A percentile compares a stretch with the other conserved stretches of the same genome.
Conservation (phyloP, 1,140 invertebrate genomes). For the Periplaneta americana region DNA sequence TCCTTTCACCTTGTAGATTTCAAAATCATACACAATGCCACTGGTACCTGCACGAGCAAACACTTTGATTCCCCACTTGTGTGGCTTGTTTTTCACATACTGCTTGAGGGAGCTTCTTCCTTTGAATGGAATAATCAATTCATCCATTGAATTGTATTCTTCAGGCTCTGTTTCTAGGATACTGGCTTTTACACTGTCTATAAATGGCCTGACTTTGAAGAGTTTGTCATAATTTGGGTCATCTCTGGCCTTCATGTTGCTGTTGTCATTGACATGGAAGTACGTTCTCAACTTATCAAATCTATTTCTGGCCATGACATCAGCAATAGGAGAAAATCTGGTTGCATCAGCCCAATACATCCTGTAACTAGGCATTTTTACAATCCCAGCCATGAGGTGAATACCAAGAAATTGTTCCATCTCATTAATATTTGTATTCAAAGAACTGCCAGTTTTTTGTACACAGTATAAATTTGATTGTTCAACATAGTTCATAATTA, state of each 20-base stretch:
- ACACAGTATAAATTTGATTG: background rate
- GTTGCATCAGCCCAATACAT: background rate
- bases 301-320: slow-evolving; percentile 12
- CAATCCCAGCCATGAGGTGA: background rate
- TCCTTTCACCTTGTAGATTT: slow-evolving; percentile 21
- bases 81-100: slow-evolving; percentile 30
- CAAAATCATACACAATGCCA: slow-evolving; percentile 25
- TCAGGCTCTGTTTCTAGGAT: slow-evolving; percentile 28
- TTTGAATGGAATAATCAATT: slow-evolving; percentile 31
- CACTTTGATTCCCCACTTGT: slow-evolving; percentile 29
- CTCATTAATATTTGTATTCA: background rate
- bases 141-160: slow-evolving; percentile 32
- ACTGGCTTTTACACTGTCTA: slow-evolving; percentile 18
- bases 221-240: slow-evolving; percentile 13
- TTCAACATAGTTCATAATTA: background rate
- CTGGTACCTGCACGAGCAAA: slow-evolving; percentile 19
- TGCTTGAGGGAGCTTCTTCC: slow-evolving; percentile 24
- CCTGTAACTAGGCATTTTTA: background rate
- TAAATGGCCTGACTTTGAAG: slow-evolving; percentile 18
- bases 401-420: slow-evolving; percentile 8
- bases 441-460: background rate
- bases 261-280: slow-evolving; percentile 19
- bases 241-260: slow-evolving; percentile 2
- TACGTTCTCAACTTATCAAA: slow-evolving; percentile 16
- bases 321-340: slow-evolving; percentile 13